A percentile compares a stretch with the other conserved stretches of the same genome.
phyloP scores from a whole-genome alignment of 2,888 invertebrate genomes.

The Acleris sparsana region DNA sequence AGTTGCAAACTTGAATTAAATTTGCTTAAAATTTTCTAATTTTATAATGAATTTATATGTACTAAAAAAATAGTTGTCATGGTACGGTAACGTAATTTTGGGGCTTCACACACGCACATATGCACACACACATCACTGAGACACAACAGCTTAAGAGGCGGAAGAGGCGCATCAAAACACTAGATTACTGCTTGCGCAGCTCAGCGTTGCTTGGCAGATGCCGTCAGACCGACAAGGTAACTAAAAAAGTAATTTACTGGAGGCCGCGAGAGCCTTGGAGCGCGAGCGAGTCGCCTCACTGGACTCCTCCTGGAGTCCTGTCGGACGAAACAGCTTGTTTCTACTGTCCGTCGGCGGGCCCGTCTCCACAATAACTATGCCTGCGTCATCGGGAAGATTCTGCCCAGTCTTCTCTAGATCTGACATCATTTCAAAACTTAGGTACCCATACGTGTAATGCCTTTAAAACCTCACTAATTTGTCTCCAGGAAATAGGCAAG shows the following conservation, averaged over 20 bases:
- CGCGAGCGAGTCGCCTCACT: slow-evolving; percentile 59
- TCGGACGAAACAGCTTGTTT: slow-evolving; percentile 56
- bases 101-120: no score
- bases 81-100: no score
- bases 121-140: no score
- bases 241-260: slow-evolving; percentile 49
- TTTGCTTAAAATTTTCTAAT: no score
- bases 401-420: slow-evolving; percentile 64
- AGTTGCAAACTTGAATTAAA: no score
- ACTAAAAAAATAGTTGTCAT: no score
- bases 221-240: slow-evolving; percentile 1
- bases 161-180: no score
- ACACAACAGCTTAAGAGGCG: no score
- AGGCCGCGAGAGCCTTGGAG: slow-evolving; percentile 62
- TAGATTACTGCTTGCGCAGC: no score
- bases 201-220: neutral
- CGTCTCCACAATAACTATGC: slow-evolving; percentile 59
- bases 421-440: slow-evolving; percentile 62
- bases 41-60: no score
- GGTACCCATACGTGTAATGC: slow-evolving; percentile 62
- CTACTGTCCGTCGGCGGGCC: slow-evolving; percentile 55
- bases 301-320: slow-evolving; percentile 55
- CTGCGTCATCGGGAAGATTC: slow-evolving; percentile 43
- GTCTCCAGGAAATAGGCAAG: slow-evolving; percentile 56
- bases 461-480: slow-evolving; percentile 57